These are phyloP conservation scores for Laterallus jamaicensis DNA, from an alignment of 2,113 vertebrate genomes.

Conservation along the genomic window DNA sequence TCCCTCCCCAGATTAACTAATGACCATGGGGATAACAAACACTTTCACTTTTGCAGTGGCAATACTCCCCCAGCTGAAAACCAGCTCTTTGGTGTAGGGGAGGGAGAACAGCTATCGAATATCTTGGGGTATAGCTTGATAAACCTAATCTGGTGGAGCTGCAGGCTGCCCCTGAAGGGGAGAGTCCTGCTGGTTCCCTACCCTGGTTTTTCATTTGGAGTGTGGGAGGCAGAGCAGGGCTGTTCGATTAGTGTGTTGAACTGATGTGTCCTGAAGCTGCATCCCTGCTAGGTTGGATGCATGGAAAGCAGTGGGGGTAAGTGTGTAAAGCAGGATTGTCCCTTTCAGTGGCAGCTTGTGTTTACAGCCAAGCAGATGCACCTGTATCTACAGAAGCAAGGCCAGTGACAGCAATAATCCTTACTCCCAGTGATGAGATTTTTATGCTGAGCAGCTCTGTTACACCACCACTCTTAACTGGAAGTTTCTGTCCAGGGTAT, in stretches of 20 bases:
- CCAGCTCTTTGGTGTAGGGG: background rate
- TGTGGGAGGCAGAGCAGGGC: background rate
- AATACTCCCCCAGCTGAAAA: background rate
- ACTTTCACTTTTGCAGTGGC: background rate
- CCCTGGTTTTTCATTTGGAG: background rate
- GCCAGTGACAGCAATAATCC: background rate
- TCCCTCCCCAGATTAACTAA: background rate
- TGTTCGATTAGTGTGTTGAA: background rate
- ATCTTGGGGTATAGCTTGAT: background rate
- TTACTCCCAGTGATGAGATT: background rate
- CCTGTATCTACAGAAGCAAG: background rate
- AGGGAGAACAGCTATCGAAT: background rate
- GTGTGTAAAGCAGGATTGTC: background rate
- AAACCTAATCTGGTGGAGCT: background rate
- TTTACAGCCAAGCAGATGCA: background rate
- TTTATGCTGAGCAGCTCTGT: background rate
- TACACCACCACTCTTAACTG: background rate
- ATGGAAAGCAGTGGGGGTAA: background rate
- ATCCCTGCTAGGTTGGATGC: background rate
- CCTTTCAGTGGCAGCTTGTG: background rate
- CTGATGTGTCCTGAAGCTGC: background rate
- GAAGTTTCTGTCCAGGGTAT: background rate
- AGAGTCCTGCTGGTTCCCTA: background rate
- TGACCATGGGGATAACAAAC: background rate
- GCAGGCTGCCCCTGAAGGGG: background rate